Evolutionary conservation across 1,140 invertebrate species (phyloP).

Genomic region (Rhagoletis pomonella): DNA sequence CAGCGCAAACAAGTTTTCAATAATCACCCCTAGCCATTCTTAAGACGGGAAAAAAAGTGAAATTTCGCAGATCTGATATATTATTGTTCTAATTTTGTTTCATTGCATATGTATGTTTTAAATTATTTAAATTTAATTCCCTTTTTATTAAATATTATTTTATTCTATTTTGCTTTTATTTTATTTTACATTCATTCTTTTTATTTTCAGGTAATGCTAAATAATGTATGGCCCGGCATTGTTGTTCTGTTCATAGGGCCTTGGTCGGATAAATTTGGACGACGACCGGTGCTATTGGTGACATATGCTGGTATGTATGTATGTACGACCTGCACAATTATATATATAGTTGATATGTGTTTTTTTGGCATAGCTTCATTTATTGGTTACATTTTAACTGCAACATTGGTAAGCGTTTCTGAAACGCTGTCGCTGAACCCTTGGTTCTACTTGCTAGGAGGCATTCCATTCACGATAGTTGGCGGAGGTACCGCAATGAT

Average conservation of each 20-base stretch:
- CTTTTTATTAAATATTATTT: too few species aligned
- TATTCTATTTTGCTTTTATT: too few species aligned
- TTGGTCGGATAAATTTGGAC: constrained; percentile 44
- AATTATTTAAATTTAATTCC: too few species aligned
- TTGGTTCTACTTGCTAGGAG: constrained; percentile 20
- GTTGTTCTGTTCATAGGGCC: not conserved
- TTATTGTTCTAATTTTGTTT: too few species aligned
- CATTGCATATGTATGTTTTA: too few species aligned
- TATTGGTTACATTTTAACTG: not conserved
- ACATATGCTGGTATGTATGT: not conserved
- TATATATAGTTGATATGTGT: not conserved
- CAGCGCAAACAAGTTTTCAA: too few species aligned
- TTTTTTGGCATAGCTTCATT: not conserved
- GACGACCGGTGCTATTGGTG: constrained; percentile 11
- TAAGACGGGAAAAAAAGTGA: too few species aligned
- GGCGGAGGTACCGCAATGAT: not conserved
- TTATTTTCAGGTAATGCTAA: not conserved
- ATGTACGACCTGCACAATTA: not conserved
- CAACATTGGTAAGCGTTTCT: not conserved
- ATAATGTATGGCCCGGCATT: constrained; percentile 23
- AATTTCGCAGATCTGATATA: too few species aligned
- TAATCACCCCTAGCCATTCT: too few species aligned
- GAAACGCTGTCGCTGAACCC: not conserved
- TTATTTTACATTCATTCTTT: not conserved
- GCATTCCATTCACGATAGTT: not conserved